Evolutionary conservation across 2,888 invertebrate species (phyloP).

Genomic region (Agrilus mali): DNA sequence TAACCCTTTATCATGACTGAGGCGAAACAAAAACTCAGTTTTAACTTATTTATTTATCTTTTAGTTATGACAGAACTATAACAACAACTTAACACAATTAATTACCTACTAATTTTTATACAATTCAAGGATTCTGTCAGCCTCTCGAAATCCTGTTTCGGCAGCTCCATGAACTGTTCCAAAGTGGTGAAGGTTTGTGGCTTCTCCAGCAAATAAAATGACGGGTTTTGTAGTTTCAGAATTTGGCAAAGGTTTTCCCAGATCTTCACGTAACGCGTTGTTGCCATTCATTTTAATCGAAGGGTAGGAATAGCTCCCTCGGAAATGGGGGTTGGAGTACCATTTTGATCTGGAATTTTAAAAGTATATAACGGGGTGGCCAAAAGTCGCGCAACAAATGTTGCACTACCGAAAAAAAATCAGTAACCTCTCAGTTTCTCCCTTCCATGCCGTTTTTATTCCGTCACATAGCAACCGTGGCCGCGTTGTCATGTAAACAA

Average conservation of each 20-base stretch:
- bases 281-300: constrained; percentile 5
- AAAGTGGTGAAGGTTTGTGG: constrained; percentile 30
- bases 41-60: no score
- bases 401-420: no score
- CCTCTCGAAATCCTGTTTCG: constrained; percentile 34
- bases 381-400: no score
- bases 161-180: constrained; percentile 37
- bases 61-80: no score
- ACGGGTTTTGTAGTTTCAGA: constrained; percentile 25
- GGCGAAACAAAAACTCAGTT: no score
- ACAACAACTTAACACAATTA: no score
- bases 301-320: constrained; percentile 21
- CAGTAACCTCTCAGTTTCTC: no score
- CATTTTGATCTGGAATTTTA: constrained; percentile 45
- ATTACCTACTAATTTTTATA: not conserved
- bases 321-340: constrained; percentile 49
- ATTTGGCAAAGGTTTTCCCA: not conserved
- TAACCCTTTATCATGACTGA: no score
- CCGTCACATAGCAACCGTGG: no score
- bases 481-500: no score
- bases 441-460: no score
- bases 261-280: not conserved
- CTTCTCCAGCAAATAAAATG: constrained; percentile 43
- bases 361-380: not conserved
- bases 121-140: constrained; percentile 23